phyloP scores from a whole-genome alignment of 2,113 vertebrate species.

The Larimichthys crocea region DNA sequence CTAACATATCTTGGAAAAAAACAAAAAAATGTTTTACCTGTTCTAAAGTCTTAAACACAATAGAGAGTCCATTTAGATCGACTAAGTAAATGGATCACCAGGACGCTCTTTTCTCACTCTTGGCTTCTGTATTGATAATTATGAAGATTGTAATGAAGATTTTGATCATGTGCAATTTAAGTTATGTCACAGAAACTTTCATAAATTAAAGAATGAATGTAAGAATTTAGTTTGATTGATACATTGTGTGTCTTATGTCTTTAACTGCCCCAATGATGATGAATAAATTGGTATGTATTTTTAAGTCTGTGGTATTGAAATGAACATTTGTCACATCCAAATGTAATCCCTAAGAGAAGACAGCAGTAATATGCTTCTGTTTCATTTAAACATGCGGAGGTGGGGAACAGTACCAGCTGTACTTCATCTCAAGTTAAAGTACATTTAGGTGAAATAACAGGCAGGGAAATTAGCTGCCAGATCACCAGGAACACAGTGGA shows the following conservation, averaged over 20 bases:
- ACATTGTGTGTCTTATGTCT: not conserved
- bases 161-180: slow-evolving; percentile 2
- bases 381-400: not conserved
- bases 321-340: not conserved
- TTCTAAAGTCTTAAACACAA: no score
- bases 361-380: not conserved
- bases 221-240: not conserved
- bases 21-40: no score
- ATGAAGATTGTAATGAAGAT: not conserved
- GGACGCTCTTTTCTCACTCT: no score
- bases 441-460: not conserved
- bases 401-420: not conserved
- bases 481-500: slow-evolving; percentile 42
- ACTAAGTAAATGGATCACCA: no score
- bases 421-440: slow-evolving; percentile 1
- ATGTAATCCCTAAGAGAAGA: not conserved
- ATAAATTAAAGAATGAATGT: slow-evolving; percentile 9
- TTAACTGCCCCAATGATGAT: not conserved
- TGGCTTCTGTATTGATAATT: not conserved
- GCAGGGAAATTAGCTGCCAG: not conserved
- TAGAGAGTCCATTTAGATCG: no score
- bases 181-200: not conserved
- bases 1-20: no score
- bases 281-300: slow-evolving; percentile 26
- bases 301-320: not conserved